Evolutionary conservation across 2,113 vertebrate genomes (phyloP).

Genomic region (Nannobrachium achirus): DNA sequence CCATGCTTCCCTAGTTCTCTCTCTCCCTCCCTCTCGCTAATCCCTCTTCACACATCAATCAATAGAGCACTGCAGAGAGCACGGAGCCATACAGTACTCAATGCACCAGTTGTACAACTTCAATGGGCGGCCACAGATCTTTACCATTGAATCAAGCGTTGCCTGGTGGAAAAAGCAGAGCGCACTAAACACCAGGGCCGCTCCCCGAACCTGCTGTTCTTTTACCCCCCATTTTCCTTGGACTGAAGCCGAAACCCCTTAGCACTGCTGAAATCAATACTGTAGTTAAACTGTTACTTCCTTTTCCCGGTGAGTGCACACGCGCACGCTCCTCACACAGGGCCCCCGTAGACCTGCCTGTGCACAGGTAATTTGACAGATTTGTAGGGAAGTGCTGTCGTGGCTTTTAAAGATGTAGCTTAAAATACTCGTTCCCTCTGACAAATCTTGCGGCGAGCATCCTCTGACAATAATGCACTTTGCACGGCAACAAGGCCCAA

Average conservation of each 20-base stretch:
- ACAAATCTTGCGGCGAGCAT: not conserved
- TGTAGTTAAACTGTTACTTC: slow-evolving; percentile 77
- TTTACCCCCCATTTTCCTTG: slow-evolving; percentile 68
- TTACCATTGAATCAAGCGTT: slow-evolving; percentile 63
- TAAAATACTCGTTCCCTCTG: slow-evolving; percentile 53
- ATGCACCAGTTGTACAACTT: slow-evolving; percentile 70
- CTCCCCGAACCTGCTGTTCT: slow-evolving; percentile 48
- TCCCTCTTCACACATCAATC: slow-evolving; percentile 77
- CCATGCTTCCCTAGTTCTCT: not conserved
- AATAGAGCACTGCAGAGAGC: slow-evolving; percentile 73
- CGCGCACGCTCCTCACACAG: slow-evolving; percentile 41
- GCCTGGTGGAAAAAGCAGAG: slow-evolving; percentile 47
- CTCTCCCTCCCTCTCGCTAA: slow-evolving; percentile 61
- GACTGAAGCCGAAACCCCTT: slow-evolving; percentile 65
- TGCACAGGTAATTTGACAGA: slow-evolving; percentile 68
- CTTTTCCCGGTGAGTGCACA: slow-evolving; percentile 52
- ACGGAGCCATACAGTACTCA: slow-evolving; percentile 63
- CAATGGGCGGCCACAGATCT: slow-evolving; percentile 69
- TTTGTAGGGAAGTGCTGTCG: slow-evolving; percentile 61
- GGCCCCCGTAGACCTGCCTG: slow-evolving; percentile 59
- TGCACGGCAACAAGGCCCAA: not conserved
- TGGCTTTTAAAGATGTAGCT: slow-evolving; percentile 51
- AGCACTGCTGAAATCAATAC: slow-evolving; percentile 77
- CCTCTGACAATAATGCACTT: slow-evolving; percentile 34
- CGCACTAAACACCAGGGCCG: slow-evolving; percentile 53